Evolutionary conservation across 2,797 vertebrate species (phyloP).

Genomic region (Sebastes wilsoni): DNA sequence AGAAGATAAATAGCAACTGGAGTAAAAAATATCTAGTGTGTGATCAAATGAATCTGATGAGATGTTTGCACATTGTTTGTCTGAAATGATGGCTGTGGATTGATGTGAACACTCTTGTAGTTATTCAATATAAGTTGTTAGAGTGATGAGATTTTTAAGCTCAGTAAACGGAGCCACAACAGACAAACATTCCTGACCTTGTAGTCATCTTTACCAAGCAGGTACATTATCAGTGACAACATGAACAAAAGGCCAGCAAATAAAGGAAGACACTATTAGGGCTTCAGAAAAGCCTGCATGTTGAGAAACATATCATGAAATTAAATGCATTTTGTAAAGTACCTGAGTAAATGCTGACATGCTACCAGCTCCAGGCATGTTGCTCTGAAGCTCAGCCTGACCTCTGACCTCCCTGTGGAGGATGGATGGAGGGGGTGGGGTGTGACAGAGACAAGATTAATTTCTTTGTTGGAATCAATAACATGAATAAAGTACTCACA

Average conservation of each 20-base stretch:
- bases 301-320: background rate
- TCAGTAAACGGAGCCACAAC: background rate
- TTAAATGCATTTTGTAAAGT: background rate
- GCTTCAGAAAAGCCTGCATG: background rate
- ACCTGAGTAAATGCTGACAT: background rate
- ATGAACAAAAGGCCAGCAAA: background rate
- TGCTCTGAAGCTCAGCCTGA: conserved; percentile 6
- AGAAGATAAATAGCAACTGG: background rate
- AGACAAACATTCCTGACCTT: background rate
- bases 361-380: background rate
- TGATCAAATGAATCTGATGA: background rate
- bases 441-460: background rate
- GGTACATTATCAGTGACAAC: background rate
- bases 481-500: background rate
- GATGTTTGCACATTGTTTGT: background rate
- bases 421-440: background rate
- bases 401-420: conserved; percentile 31
- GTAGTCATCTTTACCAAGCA: background rate
- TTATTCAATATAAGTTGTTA: background rate
- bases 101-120: background rate
- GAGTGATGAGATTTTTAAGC: background rate
- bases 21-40: background rate
- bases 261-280: too few species aligned
- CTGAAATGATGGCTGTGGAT: background rate
- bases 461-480: conserved; percentile 20